Percentiles rank a stretch among this genome's conserved stretches.
Evolutionary conservation across 1,140 invertebrate species (phyloP).

Genomic region (Apis florea): DNA sequence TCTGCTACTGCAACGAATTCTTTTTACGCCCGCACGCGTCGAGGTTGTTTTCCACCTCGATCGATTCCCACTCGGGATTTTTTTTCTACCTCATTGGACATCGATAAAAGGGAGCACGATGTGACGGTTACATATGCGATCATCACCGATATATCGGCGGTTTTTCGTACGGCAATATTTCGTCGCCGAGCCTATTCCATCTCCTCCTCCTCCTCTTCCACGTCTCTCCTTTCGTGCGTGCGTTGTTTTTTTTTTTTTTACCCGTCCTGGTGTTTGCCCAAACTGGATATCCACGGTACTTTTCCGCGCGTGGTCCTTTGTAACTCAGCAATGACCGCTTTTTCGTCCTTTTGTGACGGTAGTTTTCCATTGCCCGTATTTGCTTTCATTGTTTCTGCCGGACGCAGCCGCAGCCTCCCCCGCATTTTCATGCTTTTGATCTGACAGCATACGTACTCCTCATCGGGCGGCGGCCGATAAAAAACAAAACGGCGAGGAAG

Average conservation of each 20-base stretch:
- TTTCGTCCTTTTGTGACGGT: constrained; percentile 68
- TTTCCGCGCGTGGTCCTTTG: constrained; percentile 70
- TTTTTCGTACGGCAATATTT: constrained; percentile 64
- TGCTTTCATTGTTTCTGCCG: constrained; percentile 76
- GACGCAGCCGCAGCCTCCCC: constrained; percentile 59
- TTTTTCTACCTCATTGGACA: constrained; percentile 43
- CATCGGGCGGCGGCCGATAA: constrained; percentile 42
- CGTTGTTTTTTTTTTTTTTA: constrained; percentile 48
- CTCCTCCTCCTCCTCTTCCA: neutral
- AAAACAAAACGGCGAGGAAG: constrained; percentile 37
- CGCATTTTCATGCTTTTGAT: constrained; percentile 70
- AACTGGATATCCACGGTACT: constrained; percentile 71
- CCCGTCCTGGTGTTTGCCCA: constrained; percentile 68
- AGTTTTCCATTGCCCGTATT: constrained; percentile 76
- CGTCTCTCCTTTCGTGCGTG: neutral
- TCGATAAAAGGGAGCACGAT: constrained; percentile 48
- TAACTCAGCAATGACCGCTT: constrained; percentile 68
- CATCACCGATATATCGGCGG: constrained; percentile 59
- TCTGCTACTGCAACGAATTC: neutral
- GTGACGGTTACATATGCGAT: constrained; percentile 56
- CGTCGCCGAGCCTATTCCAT: constrained; percentile 4
- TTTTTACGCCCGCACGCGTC: neutral
- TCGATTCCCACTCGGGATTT: constrained; percentile 45
- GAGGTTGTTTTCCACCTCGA: constrained; percentile 46
- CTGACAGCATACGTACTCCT: constrained; percentile 60